phyloP scores from a whole-genome alignment of 2,888 invertebrate genomes.

The Drosophila niveifrons region DNA sequence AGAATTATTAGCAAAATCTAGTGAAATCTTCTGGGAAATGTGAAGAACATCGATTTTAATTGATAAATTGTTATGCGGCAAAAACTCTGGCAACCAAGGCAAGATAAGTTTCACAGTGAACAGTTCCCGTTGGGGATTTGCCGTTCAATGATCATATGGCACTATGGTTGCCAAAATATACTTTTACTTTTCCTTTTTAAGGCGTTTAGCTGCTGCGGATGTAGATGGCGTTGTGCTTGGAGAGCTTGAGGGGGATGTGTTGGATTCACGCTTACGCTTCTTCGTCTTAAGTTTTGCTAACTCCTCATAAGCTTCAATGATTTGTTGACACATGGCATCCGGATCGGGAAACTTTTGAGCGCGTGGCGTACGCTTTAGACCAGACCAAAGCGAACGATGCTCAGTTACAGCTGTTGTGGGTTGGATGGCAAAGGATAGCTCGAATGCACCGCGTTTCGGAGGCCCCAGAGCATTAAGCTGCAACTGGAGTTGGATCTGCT shows the following conservation, averaged over 20 bases:
- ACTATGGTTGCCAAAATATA: conserved; percentile 33
- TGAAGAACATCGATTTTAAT: conserved; percentile 3
- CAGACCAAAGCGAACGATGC: conserved; percentile 79
- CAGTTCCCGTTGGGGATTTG: conserved; percentile 59
- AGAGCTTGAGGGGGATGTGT: conserved; percentile 8
- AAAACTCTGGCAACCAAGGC: conserved; percentile 39
- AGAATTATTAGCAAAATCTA: conserved; percentile 1
- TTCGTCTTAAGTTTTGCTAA: background rate
- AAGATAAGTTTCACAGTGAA: conserved; percentile 42
- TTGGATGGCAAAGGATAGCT: conserved; percentile 68
- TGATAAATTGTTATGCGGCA: background rate
- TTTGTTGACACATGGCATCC: conserved; percentile 49
- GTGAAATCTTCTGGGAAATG: conserved; percentile 5
- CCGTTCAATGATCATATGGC: conserved; percentile 62
- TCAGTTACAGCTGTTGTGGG: conserved; percentile 53
- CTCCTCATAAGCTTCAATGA: conserved; percentile 21
- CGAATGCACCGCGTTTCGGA: conserved; percentile 83
- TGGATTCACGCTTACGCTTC: conserved; percentile 29
- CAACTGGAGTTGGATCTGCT: conserved; percentile 70
- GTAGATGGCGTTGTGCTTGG: background rate
- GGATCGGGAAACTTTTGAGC: conserved; percentile 82
- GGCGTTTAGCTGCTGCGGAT: conserved; percentile 38
- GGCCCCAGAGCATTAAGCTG: conserved; percentile 79
- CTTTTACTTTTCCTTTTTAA: conserved; percentile 1
- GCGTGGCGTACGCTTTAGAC: conserved; percentile 83